phyloP scores from a whole-genome alignment of 2,888 invertebrate genomes.

The Cheilosia variabilis region DNA sequence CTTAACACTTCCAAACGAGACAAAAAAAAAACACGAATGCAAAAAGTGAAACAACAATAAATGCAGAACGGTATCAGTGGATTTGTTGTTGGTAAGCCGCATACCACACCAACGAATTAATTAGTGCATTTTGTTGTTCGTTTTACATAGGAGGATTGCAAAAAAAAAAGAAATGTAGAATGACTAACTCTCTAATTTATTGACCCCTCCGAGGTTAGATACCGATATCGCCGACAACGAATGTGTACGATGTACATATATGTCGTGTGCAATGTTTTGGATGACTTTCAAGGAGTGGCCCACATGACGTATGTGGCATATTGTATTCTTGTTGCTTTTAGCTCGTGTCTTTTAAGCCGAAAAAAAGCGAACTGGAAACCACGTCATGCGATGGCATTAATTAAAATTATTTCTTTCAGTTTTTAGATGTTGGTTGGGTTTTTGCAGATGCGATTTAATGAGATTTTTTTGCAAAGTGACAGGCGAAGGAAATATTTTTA shows the following conservation, averaged over 20 bases:
- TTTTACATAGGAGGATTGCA: not conserved
- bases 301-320: constrained; percentile 62
- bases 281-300: constrained; percentile 29
- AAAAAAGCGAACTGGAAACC: constrained; percentile 12
- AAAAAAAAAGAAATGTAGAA: not conserved
- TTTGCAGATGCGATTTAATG: constrained; percentile 2
- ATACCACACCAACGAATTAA: constrained; percentile 2
- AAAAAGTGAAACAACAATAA: constrained; percentile 9
- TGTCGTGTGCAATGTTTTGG: constrained; percentile 20
- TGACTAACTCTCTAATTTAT: constrained; percentile 37
- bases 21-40: not conserved
- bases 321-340: not conserved
- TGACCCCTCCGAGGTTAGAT: constrained; percentile 30
- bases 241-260: not conserved
- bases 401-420: constrained; percentile 26
- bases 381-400: constrained; percentile 45
- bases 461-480: not conserved
- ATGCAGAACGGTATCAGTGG: constrained; percentile 4
- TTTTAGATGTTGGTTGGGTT: not conserved
- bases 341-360: not conserved
- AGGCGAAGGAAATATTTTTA: not conserved
- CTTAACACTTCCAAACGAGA: not conserved
- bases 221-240: not conserved
- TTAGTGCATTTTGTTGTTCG: constrained; percentile 15
- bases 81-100: not conserved